These are phyloP conservation scores for Galleria mellonella DNA, from an alignment of 1,140 invertebrate species.

Conservation along the genomic window DNA sequence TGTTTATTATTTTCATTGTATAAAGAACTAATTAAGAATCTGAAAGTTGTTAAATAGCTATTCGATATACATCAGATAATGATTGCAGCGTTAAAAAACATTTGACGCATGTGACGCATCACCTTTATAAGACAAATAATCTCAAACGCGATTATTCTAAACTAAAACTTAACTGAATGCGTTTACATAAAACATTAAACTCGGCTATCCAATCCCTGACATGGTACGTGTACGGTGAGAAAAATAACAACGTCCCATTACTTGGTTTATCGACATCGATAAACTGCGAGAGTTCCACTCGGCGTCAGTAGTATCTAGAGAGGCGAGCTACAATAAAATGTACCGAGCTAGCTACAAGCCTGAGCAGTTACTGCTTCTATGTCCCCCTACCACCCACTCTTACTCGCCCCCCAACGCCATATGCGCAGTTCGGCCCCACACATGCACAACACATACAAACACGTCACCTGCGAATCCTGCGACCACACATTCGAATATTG, in stretches of 20 bases:
- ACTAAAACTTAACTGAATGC: slow-evolving; percentile 16
- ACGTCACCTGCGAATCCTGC: slow-evolving; percentile 26
- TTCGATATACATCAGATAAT: too few species aligned
- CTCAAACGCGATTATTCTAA: slow-evolving; percentile 3
- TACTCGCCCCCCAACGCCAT: slow-evolving; percentile 35
- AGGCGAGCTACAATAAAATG: slow-evolving; percentile 72
- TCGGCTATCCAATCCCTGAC: slow-evolving; percentile 27
- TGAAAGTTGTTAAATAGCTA: too few species aligned
- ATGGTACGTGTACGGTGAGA: slow-evolving; percentile 18
- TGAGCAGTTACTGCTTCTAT: slow-evolving; percentile 59
- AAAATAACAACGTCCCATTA: slow-evolving; percentile 42
- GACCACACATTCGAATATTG: slow-evolving; percentile 33
- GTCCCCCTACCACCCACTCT: slow-evolving; percentile 22
- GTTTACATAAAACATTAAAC: slow-evolving; percentile 32
- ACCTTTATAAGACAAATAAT: too few species aligned
- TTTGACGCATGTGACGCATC: too few species aligned
- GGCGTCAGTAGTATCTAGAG: slow-evolving; percentile 58
- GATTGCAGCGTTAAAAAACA: too few species aligned
- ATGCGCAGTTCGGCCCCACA: slow-evolving; percentile 51
- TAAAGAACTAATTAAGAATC: too few species aligned
- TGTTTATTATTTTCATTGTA: too few species aligned
- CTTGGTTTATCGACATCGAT: slow-evolving; percentile 59
- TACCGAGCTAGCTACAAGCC: slow-evolving; percentile 67
- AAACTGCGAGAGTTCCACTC: slow-evolving; percentile 34
- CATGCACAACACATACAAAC: slow-evolving; percentile 22